Conservation (phyloP, 2,797 vertebrate genomes). For the Urosaurus nigricauda region DNA sequence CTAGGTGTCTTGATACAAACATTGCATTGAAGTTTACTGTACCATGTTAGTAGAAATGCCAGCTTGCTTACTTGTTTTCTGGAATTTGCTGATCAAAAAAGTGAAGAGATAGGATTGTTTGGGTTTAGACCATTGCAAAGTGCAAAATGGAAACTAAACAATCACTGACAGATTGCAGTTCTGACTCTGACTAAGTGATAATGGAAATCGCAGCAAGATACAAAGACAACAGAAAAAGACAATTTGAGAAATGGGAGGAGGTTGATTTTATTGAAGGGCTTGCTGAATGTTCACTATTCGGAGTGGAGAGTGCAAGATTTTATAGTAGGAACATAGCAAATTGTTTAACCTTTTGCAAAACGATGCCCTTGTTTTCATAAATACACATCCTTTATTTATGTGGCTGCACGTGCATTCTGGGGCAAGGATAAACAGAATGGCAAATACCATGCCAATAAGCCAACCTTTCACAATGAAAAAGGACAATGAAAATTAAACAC, state of each 20-base stretch:
- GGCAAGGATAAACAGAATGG: slow-evolving; percentile 1
- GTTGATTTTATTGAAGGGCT: not conserved
- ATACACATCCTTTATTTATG: not conserved
- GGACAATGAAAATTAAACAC: not conserved
- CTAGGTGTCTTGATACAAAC: not conserved
- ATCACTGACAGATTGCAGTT: slow-evolving; percentile 19
- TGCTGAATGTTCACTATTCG: slow-evolving; percentile 17
- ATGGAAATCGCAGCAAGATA: slow-evolving; percentile 62
- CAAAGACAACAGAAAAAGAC: not conserved
- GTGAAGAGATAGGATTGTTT: slow-evolving; percentile 23
- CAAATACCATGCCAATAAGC: not conserved
- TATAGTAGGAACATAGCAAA: not conserved
- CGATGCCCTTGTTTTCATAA: not conserved
- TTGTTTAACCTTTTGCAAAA: not conserved
- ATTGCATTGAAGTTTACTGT: not conserved
- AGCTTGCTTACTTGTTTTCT: slow-evolving; percentile 8
- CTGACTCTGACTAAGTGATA: slow-evolving; percentile 46
- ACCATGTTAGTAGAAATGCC: not conserved
- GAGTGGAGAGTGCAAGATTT: not conserved
- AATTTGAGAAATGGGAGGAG: not conserved
- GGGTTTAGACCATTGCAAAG: slow-evolving; percentile 41
- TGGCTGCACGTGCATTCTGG: not conserved
- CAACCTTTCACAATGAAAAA: not conserved
- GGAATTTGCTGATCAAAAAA: slow-evolving; percentile 19
- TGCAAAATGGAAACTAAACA: slow-evolving; percentile 52